Percentiles rank a stretch among this genome's conserved stretches.
phyloP scores from a whole-genome alignment of 2,797 vertebrate genomes.

The Acipenser transmontanus region DNA sequence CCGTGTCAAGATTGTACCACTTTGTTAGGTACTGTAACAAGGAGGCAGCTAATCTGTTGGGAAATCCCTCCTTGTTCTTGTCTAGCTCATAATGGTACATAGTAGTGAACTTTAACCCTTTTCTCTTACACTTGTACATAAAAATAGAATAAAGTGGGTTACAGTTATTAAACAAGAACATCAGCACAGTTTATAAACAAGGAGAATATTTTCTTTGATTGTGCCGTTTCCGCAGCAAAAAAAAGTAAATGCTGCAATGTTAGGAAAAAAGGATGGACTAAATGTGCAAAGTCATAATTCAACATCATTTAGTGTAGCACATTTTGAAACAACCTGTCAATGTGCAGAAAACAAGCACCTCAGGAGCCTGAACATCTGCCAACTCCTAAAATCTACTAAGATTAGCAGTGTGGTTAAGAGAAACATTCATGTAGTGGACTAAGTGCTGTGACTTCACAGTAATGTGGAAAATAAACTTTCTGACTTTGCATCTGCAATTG shows the following conservation, averaged over 20 bases:
- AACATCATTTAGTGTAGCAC: too few species aligned
- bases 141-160: slow-evolving; percentile 49
- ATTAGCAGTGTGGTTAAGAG: too few species aligned
- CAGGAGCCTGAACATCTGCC: not conserved
- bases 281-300: too few species aligned
- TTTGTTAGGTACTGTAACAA: slow-evolving; percentile 39
- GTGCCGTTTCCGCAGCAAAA: too few species aligned
- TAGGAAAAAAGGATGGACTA: too few species aligned
- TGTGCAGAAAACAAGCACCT: not conserved
- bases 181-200: too few species aligned
- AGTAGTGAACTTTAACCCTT: too few species aligned
- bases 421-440: too few species aligned
- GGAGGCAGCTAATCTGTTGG: slow-evolving; percentile 46
- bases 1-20: slow-evolving; percentile 23
- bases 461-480: too few species aligned
- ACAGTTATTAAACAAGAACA: slow-evolving; percentile 31
- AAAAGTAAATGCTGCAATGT: too few species aligned
- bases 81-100: slow-evolving; percentile 22
- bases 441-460: too few species aligned
- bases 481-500: not conserved
- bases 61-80: slow-evolving; percentile 34
- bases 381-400: not conserved
- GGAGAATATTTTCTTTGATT: too few species aligned
- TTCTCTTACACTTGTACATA: slow-evolving; percentile 37
- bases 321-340: not conserved